Evolutionary conservation across 2,888 invertebrate species (phyloP), one percentile per base, ranked within the genome.

Genomic region (Brenthis daphne): DNA sequence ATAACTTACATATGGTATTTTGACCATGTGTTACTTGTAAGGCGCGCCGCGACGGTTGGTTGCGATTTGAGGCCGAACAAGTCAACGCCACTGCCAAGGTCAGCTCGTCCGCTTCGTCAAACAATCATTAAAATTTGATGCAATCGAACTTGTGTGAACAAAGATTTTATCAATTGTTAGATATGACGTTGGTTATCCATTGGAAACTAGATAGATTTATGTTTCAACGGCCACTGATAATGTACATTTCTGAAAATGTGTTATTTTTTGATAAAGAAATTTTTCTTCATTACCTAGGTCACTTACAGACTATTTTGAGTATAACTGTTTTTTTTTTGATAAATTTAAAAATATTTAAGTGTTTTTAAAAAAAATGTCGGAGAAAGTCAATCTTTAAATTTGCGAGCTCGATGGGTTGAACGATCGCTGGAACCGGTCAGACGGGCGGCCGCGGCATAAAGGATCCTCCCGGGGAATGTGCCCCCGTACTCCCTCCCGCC

Each of bases 41-140:
- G 72, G 64, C 71, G 72, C 74, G 71, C 57, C 71, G 68, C 69
- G 73, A 60, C 74, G 74, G 74, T 70, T 68, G 81, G 85, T 80
- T 81, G 83, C 82, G 85, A 86, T 87, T 87, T 85, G 83, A 86
- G 87, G 86, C 76, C 75, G 70, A 79, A 74, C 80, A 81, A 90
- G 90, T 92, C 90, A 92, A 90, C 87, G 91, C 85, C 90, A 86
- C 81, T 82, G 85, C 82, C 92, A 91, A 91, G 91, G 92, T 85
- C 91, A 80, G 57, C 73, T 75, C 80, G 83, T 78, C 81, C 84
- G 77, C 80, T 79, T 78, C 77, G 78, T 76, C 77, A 78, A 81
- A 80, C 79, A 78, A 80, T 80, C 77, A 77, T 77, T 76, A 80
- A 79, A 81, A 77, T 72, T 80, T 76, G 75, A 75, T 84, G 82